Conservation (phyloP, 2,113 vertebrate genomes). For the Ctenomys sociabilis region DNA sequence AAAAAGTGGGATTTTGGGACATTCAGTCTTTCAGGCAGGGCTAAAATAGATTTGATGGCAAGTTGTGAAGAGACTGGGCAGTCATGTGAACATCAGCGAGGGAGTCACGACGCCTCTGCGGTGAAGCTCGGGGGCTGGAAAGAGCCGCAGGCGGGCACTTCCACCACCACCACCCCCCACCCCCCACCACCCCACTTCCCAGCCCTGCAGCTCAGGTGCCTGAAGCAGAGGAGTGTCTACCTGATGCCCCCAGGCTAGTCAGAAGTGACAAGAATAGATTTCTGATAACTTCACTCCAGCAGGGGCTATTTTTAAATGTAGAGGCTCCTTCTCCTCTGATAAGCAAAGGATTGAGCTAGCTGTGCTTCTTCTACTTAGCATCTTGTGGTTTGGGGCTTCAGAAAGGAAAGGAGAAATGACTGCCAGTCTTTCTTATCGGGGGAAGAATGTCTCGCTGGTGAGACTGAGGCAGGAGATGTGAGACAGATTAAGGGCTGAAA, state of each 20-base stretch:
- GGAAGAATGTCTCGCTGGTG: not conserved
- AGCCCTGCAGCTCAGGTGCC: not conserved
- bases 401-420: conserved; percentile 46
- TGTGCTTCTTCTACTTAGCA: not conserved
- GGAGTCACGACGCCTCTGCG: not conserved
- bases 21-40: not conserved
- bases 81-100: not conserved
- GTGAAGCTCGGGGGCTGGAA: too few species aligned
- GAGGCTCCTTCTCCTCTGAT: conserved; percentile 40
- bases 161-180: not conserved
- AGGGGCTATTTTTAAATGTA: conserved; percentile 64
- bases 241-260: conserved; percentile 41
- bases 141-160: not conserved
- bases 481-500: conserved; percentile 15
- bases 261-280: conserved; percentile 46
- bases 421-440: not conserved
- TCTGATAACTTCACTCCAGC: conserved; percentile 20
- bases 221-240: conserved; percentile 44
- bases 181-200: not conserved
- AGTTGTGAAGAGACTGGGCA: not conserved
- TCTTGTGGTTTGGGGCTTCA: conserved; percentile 47
- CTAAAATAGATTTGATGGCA: not conserved
- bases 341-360: conserved; percentile 55
- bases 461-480: not conserved
- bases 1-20: not conserved